Conservation (phyloP, 53 echinoderm and acorn worm species). For the Actinopyga echinites region DNA sequence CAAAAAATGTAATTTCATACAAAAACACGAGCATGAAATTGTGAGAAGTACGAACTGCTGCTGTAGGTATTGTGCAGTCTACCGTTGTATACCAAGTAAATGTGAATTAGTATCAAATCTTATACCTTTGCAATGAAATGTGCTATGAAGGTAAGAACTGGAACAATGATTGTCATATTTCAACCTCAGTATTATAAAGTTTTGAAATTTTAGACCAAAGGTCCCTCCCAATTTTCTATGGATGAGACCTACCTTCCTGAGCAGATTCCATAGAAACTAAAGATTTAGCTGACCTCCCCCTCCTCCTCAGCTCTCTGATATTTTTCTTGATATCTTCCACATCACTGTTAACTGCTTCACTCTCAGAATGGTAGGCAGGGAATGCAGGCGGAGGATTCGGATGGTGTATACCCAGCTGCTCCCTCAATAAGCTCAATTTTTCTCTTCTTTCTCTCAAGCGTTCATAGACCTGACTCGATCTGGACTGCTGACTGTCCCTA, state of each 20-base stretch:
- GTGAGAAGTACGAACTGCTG: too few relatives aligned
- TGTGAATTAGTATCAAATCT: too few relatives aligned
- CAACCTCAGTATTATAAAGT: too few relatives aligned
- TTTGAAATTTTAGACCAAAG: too few relatives aligned
- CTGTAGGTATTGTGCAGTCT: too few relatives aligned
- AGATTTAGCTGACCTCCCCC: conserved; percentile 78
- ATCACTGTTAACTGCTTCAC: conserved; percentile 50
- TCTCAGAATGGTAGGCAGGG: conserved; percentile 71
- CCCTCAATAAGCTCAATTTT: conserved; percentile 74
- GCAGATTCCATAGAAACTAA: conserved; percentile 80
- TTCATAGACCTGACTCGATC: conserved; percentile 82
- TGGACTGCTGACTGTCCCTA: conserved; percentile 30
- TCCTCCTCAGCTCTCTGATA: conserved; percentile 64
- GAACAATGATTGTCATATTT: too few relatives aligned
- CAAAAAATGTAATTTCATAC: too few relatives aligned
- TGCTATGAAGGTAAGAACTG: too few relatives aligned
- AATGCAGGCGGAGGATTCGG: conserved; percentile 38
- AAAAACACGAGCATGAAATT: too few relatives aligned
- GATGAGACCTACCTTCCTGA: conserved; percentile 68
- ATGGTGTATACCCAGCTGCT: conserved; percentile 72
- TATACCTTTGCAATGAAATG: too few relatives aligned
- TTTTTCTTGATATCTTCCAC: conserved; percentile 33
- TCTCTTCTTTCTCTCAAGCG: conserved; percentile 83
- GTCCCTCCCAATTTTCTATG: too few relatives aligned
- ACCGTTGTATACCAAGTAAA: too few relatives aligned